These are phyloP conservation scores for Ashinkailepas kermadecensis DNA, from an alignment of 2,888 invertebrate genomes.

Conservation along the genomic window DNA sequence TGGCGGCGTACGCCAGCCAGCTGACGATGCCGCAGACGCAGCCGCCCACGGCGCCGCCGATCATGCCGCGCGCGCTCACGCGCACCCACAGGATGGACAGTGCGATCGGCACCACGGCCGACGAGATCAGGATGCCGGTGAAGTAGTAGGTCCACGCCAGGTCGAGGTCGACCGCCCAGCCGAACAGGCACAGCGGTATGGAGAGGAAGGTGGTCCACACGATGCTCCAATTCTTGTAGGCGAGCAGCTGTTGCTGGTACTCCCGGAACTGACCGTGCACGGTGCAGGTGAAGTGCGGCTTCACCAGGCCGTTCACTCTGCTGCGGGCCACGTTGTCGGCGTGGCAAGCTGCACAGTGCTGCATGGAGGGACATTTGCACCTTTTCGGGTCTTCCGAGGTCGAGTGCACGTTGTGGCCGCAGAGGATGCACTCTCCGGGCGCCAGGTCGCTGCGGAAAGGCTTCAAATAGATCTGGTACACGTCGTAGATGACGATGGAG, in stretches of 20 bases:
- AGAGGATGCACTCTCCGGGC: conserved; percentile 25
- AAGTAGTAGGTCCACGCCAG: conserved; percentile 42
- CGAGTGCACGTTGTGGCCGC: conserved; percentile 29
- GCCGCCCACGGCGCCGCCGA: conserved; percentile 40
- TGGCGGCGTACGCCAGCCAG: conserved; percentile 41
- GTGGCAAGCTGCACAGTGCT: not conserved
- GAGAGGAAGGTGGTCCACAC: conserved; percentile 39
- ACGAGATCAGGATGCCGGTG: conserved; percentile 43
- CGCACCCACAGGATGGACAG: conserved; percentile 42
- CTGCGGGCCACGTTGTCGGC: conserved; percentile 37
- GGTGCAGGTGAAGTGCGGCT: conserved; percentile 39
- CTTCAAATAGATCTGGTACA: conserved; percentile 41
- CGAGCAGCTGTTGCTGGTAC: conserved; percentile 40
- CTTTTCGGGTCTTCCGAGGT: not conserved
- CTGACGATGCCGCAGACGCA: conserved; percentile 38
- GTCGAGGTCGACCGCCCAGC: conserved; percentile 38
- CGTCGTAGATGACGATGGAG: conserved; percentile 39
- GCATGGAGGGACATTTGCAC: not conserved
- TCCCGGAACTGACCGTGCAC: conserved; percentile 40
- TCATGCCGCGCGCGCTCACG: conserved; percentile 40
- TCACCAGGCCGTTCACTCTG: conserved; percentile 36
- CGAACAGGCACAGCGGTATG: conserved; percentile 40
- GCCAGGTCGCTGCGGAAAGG: conserved; percentile 34
- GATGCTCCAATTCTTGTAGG: conserved; percentile 42
- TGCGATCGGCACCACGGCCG: conserved; percentile 42